Percentiles rank a stretch among this genome's conserved stretches.
phyloP scores from a whole-genome alignment of 92 coral and sea anemone genomes.

The Isaurus tuberculatus region DNA sequence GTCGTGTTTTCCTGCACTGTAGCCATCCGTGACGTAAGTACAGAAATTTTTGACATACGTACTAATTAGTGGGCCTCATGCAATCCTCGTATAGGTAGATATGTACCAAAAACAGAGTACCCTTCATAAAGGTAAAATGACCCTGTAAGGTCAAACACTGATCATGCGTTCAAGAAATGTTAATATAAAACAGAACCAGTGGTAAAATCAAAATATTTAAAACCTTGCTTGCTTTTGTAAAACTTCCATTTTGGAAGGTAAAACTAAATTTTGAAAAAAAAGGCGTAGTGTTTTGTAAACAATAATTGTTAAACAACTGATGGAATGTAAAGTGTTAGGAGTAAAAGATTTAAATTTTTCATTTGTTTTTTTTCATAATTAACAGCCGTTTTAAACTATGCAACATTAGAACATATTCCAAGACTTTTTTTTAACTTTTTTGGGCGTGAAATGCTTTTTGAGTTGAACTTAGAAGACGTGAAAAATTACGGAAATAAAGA shows the following conservation, averaged over 20 bases:
- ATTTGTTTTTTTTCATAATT: too few species aligned
- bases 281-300: too few species aligned
- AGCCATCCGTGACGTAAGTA: slow-evolving; percentile 30
- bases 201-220: too few species aligned
- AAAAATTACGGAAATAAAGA: slow-evolving; percentile 22
- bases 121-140: slow-evolving; percentile 1
- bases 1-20: slow-evolving; percentile 14
- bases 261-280: too few species aligned
- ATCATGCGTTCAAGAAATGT: not conserved
- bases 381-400: too few species aligned
- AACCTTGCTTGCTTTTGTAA: too few species aligned
- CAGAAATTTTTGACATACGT: slow-evolving; percentile 25
- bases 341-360: too few species aligned
- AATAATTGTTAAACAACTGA: too few species aligned
- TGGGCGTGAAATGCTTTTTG: slow-evolving; percentile 26
- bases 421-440: not conserved
- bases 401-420: not conserved
- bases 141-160: slow-evolving; percentile 20
- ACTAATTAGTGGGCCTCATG: not conserved
- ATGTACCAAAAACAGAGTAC: not conserved
- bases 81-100: slow-evolving; percentile 20
- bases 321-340: too few species aligned
- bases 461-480: slow-evolving; percentile 30
- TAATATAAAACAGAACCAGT: too few species aligned
- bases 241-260: too few species aligned